phyloP scores from a whole-genome alignment of 2,888 invertebrate species.

The Diaphora mendica region DNA sequence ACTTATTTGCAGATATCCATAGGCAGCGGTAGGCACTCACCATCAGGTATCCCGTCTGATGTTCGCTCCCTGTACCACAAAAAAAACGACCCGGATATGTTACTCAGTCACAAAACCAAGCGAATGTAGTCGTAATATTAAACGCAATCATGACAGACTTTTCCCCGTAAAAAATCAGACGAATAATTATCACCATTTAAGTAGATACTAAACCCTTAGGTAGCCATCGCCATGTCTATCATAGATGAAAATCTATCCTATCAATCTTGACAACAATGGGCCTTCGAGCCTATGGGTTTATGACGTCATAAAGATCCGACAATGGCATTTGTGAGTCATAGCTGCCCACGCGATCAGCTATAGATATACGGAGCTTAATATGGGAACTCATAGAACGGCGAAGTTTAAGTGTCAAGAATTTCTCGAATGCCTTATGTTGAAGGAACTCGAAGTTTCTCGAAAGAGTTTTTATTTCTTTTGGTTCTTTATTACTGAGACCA shows the following conservation, averaged over 20 bases:
- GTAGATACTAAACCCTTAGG: neutral
- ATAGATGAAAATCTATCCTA: slow-evolving; percentile 33
- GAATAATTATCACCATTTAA: neutral
- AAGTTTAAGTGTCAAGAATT: slow-evolving; percentile 6
- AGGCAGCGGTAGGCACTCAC: no score
- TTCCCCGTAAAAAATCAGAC: slow-evolving; percentile 1
- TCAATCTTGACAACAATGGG: slow-evolving; percentile 23
- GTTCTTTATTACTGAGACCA: neutral
- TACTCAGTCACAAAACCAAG: neutral
- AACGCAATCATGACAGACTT: neutral
- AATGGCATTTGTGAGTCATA: slow-evolving; percentile 18
- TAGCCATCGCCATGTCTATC: slow-evolving; percentile 14
- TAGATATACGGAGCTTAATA: slow-evolving; percentile 5
- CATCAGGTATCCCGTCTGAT: no score
- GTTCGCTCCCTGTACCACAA: neutral
- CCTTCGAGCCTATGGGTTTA: slow-evolving; percentile 29
- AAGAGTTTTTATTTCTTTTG: neutral
- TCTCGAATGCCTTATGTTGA: neutral
- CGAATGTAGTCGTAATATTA: neutral
- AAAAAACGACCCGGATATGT: neutral
- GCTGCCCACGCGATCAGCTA: slow-evolving; percentile 13
- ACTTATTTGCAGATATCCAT: no score
- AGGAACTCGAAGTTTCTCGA: neutral
- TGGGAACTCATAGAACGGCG: slow-evolving; percentile 9
- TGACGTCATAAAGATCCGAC: slow-evolving; percentile 39